A percentile compares a stretch with the other conserved stretches of the same genome.
These are phyloP conservation scores for Equus quagga DNA, from an alignment of 2,113 vertebrate species.

Conservation along the genomic window DNA sequence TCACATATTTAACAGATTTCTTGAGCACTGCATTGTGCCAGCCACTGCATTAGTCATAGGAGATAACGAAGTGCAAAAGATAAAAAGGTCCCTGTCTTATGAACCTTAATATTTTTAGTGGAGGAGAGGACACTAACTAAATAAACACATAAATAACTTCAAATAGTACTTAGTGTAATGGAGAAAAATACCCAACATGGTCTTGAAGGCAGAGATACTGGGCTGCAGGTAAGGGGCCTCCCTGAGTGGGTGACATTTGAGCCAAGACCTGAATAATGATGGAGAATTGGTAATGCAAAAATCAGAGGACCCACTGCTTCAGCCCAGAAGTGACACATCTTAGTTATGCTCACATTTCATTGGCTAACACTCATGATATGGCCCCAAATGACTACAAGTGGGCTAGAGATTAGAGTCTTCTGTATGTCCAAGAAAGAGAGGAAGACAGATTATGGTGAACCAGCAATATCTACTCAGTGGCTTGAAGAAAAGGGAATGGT, in stretches of 20 bases:
- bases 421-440: not conserved
- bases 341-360: not conserved
- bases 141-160: not conserved
- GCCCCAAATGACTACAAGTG: not conserved
- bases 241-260: not conserved
- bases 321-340: not conserved
- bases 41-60: not conserved
- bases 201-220: not conserved
- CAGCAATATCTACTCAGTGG: not conserved
- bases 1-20: not conserved
- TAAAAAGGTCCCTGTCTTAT: not conserved
- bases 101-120: not conserved
- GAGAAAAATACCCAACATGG: not conserved
- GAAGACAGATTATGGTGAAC: not conserved
- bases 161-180: not conserved
- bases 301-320: not conserved
- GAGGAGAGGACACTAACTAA: not conserved
- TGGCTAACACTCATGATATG: not conserved
- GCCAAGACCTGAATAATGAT: not conserved
- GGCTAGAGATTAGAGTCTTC: not conserved
- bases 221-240: not conserved
- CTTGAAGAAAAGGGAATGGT: not conserved
- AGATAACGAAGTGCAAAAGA: not conserved
- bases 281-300: not conserved
- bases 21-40: not conserved